phyloP scores from a whole-genome alignment of 2,797 vertebrate genomes.

The Enteromius thamalakanensis region DNA sequence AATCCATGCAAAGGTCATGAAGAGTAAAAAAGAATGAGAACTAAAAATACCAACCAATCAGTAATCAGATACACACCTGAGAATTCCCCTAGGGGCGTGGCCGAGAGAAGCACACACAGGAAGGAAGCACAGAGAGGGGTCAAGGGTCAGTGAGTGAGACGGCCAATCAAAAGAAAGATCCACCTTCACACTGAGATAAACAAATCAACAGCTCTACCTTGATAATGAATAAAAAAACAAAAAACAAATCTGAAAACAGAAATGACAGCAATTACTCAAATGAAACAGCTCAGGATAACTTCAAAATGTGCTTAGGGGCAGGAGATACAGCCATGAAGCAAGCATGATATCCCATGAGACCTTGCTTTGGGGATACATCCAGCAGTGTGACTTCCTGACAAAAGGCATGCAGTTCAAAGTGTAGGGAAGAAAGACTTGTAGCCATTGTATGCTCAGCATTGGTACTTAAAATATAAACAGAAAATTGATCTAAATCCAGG shows the following conservation, averaged over 20 bases:
- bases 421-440: conserved; percentile 43
- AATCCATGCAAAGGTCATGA: conserved; percentile 16
- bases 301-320: conserved; percentile 56
- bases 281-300: conserved; percentile 7
- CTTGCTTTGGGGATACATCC: conserved; percentile 63
- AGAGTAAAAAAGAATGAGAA: conserved; percentile 60
- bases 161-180: conserved; percentile 66
- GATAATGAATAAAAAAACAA: conserved; percentile 52
- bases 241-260: conserved; percentile 10
- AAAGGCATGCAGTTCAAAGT: conserved; percentile 65
- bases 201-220: conserved; percentile 65
- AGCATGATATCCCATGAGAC: conserved; percentile 67
- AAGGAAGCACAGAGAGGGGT: conserved; percentile 78
- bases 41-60: conserved; percentile 70
- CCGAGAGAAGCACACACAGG: conserved; percentile 87
- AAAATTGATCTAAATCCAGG: conserved; percentile 29
- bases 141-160: conserved; percentile 78
- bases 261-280: conserved; percentile 1
- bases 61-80: conserved; percentile 96
- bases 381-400: conserved; percentile 46
- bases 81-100: conserved; percentile 93
- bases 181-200: conserved; percentile 60
- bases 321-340: conserved; percentile 69
- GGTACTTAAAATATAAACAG: conserved; percentile 5
- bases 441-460: conserved; percentile 23